Percentiles rank a stretch among this genome's conserved stretches.
Conservation (phyloP, 2,113 vertebrate species). For the Psettodes erumei region DNA sequence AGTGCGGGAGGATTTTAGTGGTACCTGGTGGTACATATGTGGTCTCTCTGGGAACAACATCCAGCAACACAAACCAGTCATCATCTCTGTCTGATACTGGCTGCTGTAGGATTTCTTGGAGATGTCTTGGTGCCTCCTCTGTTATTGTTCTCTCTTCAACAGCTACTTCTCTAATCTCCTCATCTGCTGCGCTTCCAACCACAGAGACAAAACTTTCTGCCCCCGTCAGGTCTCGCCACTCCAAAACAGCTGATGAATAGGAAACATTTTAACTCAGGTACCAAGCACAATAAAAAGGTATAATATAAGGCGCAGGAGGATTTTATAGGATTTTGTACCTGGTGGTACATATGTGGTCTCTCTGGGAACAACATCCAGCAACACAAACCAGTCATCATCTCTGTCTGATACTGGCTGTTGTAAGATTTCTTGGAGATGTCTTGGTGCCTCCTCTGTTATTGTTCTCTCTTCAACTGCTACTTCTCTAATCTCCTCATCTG, state of each 20-base stretch:
- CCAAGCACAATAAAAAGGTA: not conserved
- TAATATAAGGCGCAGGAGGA: not conserved
- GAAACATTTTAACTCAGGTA: not conserved
- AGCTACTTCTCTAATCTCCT: conserved; percentile 28
- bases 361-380: conserved; percentile 56
- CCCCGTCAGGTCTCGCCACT: not conserved
- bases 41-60: conserved; percentile 47
- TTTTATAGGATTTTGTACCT: conserved; percentile 63
- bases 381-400: conserved; percentile 74
- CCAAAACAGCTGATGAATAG: conserved; percentile 33
- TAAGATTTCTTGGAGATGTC: too few relatives aligned
- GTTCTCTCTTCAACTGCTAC: too few relatives aligned
- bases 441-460: too few relatives aligned
- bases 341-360: conserved; percentile 32
- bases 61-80: conserved; percentile 74
- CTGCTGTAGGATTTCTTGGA: too few relatives aligned
- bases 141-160: conserved; percentile 52
- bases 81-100: conserved; percentile 57
- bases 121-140: too few relatives aligned
- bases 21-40: conserved; percentile 62
- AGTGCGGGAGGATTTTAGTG: not conserved
- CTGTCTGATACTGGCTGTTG: conserved; percentile 44
- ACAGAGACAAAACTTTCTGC: conserved; percentile 16
- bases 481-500: too few relatives aligned
- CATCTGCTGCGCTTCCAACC: not conserved